phyloP scores from a whole-genome alignment of 2,113 vertebrate species.

The Bos javanicus region DNA sequence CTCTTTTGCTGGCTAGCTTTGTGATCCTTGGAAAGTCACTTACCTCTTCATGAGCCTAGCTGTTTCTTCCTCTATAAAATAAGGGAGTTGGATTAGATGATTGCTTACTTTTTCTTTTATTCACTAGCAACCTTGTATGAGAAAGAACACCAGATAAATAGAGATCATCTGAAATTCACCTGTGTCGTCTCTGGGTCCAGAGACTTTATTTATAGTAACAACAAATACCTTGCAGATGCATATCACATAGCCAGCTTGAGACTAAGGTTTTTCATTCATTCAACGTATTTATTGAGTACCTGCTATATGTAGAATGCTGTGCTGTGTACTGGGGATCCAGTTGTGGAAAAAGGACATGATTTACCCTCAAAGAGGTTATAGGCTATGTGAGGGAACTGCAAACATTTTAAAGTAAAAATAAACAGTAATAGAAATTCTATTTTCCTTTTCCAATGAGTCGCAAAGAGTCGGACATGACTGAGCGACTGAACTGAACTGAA shows the following conservation, averaged over 20 bases:
- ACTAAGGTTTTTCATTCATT: slow-evolving; percentile 7
- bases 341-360: background rate
- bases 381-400: background rate
- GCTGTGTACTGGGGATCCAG: background rate
- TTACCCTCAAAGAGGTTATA: background rate
- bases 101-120: background rate
- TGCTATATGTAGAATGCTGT: background rate
- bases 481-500: background rate
- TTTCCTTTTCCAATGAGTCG: background rate
- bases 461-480: background rate
- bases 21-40: background rate
- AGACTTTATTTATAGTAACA: background rate
- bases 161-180: slow-evolving; percentile 23
- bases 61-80: background rate
- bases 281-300: background rate
- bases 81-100: background rate
- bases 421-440: background rate
- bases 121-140: background rate
- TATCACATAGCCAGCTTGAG: background rate
- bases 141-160: background rate
- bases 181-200: background rate
- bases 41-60: background rate
- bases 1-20: background rate
- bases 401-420: slow-evolving; percentile 16
- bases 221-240: background rate